Conservation (phyloP, 1,140 invertebrate species). For the Solenopsis invicta region DNA sequence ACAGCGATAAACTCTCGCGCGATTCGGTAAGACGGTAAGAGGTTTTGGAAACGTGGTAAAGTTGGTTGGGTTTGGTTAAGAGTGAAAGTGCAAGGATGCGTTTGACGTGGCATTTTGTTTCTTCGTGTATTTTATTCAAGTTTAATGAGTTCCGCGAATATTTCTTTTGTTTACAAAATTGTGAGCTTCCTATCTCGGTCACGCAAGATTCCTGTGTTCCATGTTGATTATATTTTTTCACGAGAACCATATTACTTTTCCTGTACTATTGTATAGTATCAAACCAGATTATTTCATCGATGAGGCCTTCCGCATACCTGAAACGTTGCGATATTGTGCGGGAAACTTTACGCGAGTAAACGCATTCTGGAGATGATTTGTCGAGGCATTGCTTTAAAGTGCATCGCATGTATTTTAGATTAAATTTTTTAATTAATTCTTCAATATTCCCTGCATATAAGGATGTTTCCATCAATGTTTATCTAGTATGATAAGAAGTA, state of each 20-base stretch:
- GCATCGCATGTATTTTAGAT: too few relatives aligned
- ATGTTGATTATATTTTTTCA: constrained; percentile 65
- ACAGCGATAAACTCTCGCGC: background rate
- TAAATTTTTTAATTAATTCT: too few relatives aligned
- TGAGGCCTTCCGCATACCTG: constrained; percentile 97
- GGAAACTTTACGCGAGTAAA: constrained; percentile 92
- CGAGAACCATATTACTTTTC: constrained; percentile 75
- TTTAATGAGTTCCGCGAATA: background rate
- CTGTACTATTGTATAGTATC: constrained; percentile 82
- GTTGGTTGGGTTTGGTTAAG: background rate
- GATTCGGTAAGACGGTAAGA: background rate
- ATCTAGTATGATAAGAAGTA: too few relatives aligned
- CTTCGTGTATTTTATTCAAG: background rate
- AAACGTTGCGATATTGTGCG: constrained; percentile 94
- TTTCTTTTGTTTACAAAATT: background rate
- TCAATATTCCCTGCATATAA: too few relatives aligned
- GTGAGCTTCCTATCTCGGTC: background rate
- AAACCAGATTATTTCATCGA: constrained; percentile 93
- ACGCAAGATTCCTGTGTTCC: background rate
- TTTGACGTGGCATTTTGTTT: constrained; percentile 3
- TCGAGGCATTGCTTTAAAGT: too few relatives aligned
- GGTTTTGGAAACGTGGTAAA: too few relatives aligned
- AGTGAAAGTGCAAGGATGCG: background rate
- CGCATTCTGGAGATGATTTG: too few relatives aligned
- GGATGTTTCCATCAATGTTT: too few relatives aligned